These are phyloP conservation scores for Halichoeres trimaculatus DNA, from an alignment of 2,113 vertebrate genomes.

Conservation along the genomic window DNA sequence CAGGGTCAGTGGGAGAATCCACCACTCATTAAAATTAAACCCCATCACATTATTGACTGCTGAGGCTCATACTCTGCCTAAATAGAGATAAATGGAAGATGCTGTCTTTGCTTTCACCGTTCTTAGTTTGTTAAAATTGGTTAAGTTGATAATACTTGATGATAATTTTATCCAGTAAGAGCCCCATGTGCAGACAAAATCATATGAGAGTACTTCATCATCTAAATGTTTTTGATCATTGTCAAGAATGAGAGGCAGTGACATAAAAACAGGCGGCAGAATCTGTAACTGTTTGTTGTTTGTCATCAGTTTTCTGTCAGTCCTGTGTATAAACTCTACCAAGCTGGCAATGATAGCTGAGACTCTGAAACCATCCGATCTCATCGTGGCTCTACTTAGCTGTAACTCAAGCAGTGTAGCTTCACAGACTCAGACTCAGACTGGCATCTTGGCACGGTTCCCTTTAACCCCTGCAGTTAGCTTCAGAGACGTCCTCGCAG, in stretches of 20 bases:
- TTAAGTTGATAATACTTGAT: too few relatives aligned
- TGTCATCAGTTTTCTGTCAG: background rate
- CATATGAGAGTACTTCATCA: too few relatives aligned
- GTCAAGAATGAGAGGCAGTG: background rate
- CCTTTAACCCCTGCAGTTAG: slow-evolving; percentile 54
- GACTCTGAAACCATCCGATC: slow-evolving; percentile 44
- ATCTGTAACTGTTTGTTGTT: background rate
- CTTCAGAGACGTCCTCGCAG: slow-evolving; percentile 33
- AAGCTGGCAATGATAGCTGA: slow-evolving; percentile 25
- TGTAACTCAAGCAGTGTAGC: slow-evolving; percentile 59
- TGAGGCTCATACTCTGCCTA: background rate
- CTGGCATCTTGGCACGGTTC: slow-evolving; percentile 48
- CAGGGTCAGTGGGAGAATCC: slow-evolving; percentile 86
- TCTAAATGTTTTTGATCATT: background rate
- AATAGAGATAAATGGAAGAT: too few relatives aligned
- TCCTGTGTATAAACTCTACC: slow-evolving; percentile 29
- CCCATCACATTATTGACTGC: background rate
- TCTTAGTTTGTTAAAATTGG: too few relatives aligned
- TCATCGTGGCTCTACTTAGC: slow-evolving; percentile 27
- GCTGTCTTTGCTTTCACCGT: background rate
- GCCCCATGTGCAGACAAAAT: too few relatives aligned
- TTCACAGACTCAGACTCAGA: slow-evolving; percentile 56
- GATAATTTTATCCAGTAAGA: too few relatives aligned
- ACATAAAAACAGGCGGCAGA: too few relatives aligned
- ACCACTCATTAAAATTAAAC: background rate